These are phyloP conservation scores for Triops longicaudatus DNA, from an alignment of 1,140 invertebrate genomes.

Conservation along the genomic window DNA sequence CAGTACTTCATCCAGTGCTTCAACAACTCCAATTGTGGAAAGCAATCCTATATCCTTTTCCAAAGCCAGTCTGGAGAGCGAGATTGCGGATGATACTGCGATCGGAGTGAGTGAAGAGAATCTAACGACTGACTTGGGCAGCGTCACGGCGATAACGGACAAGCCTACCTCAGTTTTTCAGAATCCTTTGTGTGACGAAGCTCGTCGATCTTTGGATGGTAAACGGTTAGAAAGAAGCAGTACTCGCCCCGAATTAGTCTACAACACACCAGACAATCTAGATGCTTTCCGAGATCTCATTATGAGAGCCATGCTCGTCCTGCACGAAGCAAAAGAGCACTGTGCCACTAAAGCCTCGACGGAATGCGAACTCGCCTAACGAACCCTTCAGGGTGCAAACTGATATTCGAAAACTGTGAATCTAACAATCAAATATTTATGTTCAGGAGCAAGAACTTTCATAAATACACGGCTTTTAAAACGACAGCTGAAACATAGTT, in stretches of 20 bases:
- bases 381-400: neutral
- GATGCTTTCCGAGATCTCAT: slow-evolving; percentile 2
- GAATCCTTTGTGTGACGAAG: neutral
- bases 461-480: neutral
- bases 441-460: neutral
- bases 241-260: neutral
- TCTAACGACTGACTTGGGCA: neutral
- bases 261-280: neutral
- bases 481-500: neutral
- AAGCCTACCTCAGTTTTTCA: neutral
- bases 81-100: neutral
- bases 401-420: neutral
- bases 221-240: neutral
- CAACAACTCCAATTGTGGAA: neutral
- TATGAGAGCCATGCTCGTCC: slow-evolving; percentile 21
- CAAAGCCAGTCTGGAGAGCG: neutral
- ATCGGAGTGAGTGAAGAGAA: neutral
- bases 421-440: neutral
- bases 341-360: neutral
- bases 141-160: neutral
- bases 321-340: slow-evolving; percentile 20
- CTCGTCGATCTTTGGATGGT: neutral
- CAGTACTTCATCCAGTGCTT: neutral
- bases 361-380: neutral
- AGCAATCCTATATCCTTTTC: neutral